These are phyloP conservation scores for Catajapyx aquilonaris DNA, from an alignment of 1,140 invertebrate genomes.

Conservation along the genomic window DNA sequence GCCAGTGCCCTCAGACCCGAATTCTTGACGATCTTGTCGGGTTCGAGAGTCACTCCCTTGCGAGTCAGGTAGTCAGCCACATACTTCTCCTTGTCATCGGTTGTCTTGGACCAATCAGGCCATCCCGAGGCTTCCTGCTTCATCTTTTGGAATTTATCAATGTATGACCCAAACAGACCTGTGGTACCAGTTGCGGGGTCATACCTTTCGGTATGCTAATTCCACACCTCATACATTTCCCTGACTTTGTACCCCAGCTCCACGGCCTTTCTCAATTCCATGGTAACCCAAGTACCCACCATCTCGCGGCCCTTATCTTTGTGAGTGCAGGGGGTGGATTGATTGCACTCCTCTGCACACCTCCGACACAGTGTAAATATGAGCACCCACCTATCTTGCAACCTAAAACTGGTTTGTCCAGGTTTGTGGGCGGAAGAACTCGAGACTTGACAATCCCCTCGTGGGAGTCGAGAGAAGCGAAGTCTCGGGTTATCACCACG, in stretches of 20 bases:
- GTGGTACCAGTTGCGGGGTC: conserved; percentile 4
- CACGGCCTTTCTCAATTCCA: conserved; percentile 19
- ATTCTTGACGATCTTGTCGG: conserved; percentile 17
- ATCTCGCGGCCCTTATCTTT: conserved; percentile 14
- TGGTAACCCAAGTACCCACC: conserved; percentile 18
- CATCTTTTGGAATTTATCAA: conserved; percentile 17
- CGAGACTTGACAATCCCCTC: conserved; percentile 13
- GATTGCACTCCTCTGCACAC: conserved; percentile 8
- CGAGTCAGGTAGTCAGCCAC: conserved; percentile 15
- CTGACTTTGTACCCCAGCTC: conserved; percentile 18
- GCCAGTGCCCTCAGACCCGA: conserved; percentile 13
- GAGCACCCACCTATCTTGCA: conserved; percentile 5
- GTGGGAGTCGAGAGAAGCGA: conserved; percentile 9
- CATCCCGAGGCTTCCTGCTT: conserved; percentile 18
- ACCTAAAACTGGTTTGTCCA: conserved; percentile 11
- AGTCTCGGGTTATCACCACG: conserved; percentile 14
- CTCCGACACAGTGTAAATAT: conserved; percentile 12
- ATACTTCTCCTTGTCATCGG: conserved; percentile 15
- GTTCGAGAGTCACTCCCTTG: conserved; percentile 19
- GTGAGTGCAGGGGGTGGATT: conserved; percentile 13
- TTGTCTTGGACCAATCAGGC: conserved; percentile 13
- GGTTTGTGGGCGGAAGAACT: conserved; percentile 9
- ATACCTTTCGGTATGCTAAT: conserved; percentile 13
- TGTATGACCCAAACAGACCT: conserved; percentile 15
- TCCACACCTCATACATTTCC: conserved; percentile 19